A percentile compares a stretch with the other conserved stretches of the same genome.
phyloP scores from a whole-genome alignment of 1,140 invertebrate species.

The Drosophila fuyamai region DNA sequence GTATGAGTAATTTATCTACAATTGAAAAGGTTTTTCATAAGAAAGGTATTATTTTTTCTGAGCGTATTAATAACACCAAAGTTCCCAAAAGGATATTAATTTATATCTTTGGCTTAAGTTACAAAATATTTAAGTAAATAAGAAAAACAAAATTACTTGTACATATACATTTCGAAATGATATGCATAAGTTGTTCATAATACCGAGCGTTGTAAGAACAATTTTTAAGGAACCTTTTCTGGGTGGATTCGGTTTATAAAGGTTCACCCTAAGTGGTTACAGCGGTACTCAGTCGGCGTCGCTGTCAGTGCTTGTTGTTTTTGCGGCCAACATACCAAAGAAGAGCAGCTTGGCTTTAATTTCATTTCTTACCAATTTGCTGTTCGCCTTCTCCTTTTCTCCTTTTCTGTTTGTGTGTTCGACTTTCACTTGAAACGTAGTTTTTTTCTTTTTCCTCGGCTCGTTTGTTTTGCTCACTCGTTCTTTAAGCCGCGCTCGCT shows the following conservation, averaged over 20 bases:
- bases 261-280: constrained; percentile 15
- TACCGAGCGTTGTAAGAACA: too few relatives aligned
- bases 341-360: constrained; percentile 45
- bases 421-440: constrained; percentile 66
- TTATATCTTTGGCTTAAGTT: too few relatives aligned
- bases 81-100: too few relatives aligned
- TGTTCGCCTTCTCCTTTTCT: constrained; percentile 19
- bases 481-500: constrained; percentile 31
- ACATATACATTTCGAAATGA: too few relatives aligned
- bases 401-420: constrained; percentile 35
- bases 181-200: too few relatives aligned
- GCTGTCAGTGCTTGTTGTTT: constrained; percentile 16
- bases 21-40: not conserved
- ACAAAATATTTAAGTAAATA: too few relatives aligned
- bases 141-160: too few relatives aligned
- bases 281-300: constrained; percentile 2
- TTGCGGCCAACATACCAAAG: constrained; percentile 31
- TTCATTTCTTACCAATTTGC: constrained; percentile 54
- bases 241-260: not conserved
- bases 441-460: constrained; percentile 44
- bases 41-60: too few relatives aligned
- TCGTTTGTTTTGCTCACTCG: constrained; percentile 49
- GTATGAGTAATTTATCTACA: not conserved
- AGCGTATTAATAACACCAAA: too few relatives aligned
- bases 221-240: too few relatives aligned